Conservation (phyloP, 2,888 invertebrate species). For the Drosophila picticornis region DNA sequence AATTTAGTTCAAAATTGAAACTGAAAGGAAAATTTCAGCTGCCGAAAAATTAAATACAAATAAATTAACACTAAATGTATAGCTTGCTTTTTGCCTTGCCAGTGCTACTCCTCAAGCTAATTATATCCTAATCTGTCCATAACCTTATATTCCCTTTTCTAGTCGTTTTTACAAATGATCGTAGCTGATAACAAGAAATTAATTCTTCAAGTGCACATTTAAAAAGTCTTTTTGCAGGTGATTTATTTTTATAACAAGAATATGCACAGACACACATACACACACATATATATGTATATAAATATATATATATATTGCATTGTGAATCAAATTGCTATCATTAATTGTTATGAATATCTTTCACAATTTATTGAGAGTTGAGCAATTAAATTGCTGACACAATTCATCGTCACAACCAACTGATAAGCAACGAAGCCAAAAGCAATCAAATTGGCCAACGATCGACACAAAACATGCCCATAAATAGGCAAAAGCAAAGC, state of each 20-base stretch:
- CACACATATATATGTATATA: background rate
- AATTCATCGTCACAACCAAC: constrained; percentile 18
- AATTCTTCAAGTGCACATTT: background rate
- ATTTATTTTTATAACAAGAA: background rate
- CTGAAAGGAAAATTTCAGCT: constrained; percentile 1
- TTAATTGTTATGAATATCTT: constrained; percentile 19
- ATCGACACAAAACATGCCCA: constrained; percentile 61
- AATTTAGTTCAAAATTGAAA: constrained; percentile 27
- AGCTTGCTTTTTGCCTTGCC: constrained; percentile 15
- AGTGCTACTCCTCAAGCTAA: background rate
- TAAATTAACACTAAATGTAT: background rate
- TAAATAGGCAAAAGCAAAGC: constrained; percentile 66
- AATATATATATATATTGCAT: background rate
- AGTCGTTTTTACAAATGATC: background rate
- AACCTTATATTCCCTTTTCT: background rate
- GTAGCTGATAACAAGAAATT: background rate
- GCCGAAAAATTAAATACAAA: constrained; percentile 6
- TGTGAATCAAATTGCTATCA: background rate
- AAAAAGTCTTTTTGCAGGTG: background rate
- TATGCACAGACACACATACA: background rate
- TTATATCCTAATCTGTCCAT: background rate
- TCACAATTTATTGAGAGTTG: constrained; percentile 17
- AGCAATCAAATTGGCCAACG: constrained; percentile 38
- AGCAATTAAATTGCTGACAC: constrained; percentile 19
- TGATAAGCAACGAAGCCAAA: constrained; percentile 57